Percentiles rank a stretch among this genome's conserved stretches.
Evolutionary conservation across 2,797 vertebrate genomes (phyloP).

Genomic region (Petrocephalus sullivani): DNA sequence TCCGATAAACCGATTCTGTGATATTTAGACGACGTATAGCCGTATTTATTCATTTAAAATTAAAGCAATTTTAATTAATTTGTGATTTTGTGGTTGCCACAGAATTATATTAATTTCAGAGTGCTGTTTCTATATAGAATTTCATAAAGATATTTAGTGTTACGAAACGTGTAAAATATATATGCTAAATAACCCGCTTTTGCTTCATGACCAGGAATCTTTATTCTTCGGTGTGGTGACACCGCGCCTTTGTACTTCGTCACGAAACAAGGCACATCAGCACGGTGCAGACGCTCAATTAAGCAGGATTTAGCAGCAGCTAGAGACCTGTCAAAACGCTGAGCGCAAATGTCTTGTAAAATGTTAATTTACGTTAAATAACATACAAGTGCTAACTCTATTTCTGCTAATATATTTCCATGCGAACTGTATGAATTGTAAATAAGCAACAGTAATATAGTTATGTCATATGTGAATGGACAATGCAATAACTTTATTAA

Average conservation of each 20-base stretch:
- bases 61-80: neutral
- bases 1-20: neutral
- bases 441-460: neutral
- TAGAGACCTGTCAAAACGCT: neutral
- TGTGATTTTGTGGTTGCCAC: neutral
- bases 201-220: neutral
- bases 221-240: neutral
- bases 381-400: neutral
- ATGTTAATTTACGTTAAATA: neutral
- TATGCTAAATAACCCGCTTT: neutral
- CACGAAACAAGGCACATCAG: neutral
- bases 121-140: neutral
- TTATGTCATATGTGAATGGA: neutral
- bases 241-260: neutral
- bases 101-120: neutral
- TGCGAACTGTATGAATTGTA: neutral
- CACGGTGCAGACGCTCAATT: neutral
- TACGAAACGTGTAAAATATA: neutral
- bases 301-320: neutral
- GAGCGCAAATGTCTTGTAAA: neutral
- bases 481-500: neutral
- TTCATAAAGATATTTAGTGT: neutral
- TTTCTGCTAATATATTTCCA: neutral
- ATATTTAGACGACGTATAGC: neutral
- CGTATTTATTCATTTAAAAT: neutral